Conservation (phyloP, 1,140 invertebrate species). For the Aphelinus atriplicis region DNA sequence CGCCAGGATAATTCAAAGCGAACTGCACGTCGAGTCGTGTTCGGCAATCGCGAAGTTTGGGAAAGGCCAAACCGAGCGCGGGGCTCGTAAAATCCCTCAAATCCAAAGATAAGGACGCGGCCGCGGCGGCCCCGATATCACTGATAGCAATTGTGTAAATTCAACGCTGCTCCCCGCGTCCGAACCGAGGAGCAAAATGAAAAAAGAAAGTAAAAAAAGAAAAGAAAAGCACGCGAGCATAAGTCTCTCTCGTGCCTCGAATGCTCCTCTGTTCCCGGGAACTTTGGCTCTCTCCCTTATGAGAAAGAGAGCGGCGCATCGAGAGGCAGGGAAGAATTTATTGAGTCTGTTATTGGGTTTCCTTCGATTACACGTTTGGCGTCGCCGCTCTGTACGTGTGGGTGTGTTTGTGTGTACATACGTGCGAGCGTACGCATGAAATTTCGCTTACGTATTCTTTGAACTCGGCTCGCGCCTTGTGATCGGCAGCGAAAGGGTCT, state of each 20-base stretch:
- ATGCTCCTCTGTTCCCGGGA: conserved; percentile 30
- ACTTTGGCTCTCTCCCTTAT: conserved; percentile 6
- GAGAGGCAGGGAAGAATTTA: conserved; percentile 35
- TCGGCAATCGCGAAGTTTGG: no score
- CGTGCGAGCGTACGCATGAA: conserved; percentile 24
- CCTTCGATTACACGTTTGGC: conserved; percentile 40
- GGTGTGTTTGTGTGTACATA: conserved; percentile 1
- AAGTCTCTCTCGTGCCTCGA: conserved; percentile 8
- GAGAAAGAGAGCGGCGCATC: background rate
- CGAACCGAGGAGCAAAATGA: background rate
- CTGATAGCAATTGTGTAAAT: conserved; percentile 18
- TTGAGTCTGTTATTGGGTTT: conserved; percentile 43
- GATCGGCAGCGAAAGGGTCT: conserved; percentile 17
- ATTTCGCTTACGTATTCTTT: conserved; percentile 41
- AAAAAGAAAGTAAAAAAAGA: background rate
- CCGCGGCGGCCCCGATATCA: no score
- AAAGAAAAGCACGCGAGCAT: background rate
- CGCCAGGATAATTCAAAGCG: no score
- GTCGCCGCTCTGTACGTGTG: conserved; percentile 18
- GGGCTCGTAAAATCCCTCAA: background rate
- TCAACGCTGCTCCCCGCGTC: background rate
- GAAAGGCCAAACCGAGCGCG: no score
- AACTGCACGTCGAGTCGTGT: no score
- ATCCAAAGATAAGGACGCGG: background rate
- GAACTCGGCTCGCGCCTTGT: conserved; percentile 13